Percentiles rank a stretch among this genome's conserved stretches.
These are phyloP conservation scores for Tinea trinotella DNA, from an alignment of 2,888 invertebrate species.

Conservation along the genomic window DNA sequence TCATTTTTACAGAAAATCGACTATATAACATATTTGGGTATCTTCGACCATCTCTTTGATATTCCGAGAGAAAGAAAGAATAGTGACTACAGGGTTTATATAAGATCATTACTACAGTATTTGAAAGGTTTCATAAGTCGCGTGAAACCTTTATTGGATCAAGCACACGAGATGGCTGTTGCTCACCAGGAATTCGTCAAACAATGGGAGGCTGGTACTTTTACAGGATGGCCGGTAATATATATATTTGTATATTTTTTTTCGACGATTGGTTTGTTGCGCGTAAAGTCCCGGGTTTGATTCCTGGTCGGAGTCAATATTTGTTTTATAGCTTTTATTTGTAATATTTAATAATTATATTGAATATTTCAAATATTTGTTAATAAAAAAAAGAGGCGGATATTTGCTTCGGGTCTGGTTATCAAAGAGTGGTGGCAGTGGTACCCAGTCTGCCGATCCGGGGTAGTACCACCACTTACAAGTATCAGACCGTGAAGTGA, in stretches of 20 bases:
- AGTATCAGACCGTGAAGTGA: no score
- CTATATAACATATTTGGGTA: constrained; percentile 94
- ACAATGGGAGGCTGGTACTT: constrained; percentile 91
- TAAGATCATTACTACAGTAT: constrained; percentile 87
- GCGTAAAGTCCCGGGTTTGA: no score
- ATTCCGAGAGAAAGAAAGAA: constrained; percentile 93
- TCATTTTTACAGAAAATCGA: constrained; percentile 82
- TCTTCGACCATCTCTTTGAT: constrained; percentile 96
- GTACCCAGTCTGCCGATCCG: no score
- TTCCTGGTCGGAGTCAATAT: no score
- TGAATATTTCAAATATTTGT: no score
- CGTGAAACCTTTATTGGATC: constrained; percentile 88
- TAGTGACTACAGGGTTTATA: constrained; percentile 88
- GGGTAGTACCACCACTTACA: no score
- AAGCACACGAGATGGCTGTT: constrained; percentile 83
- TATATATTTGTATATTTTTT: background rate
- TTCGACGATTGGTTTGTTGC: background rate
- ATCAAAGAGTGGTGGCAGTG: no score
- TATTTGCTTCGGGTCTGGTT: no score
- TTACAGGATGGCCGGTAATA: constrained; percentile 94
- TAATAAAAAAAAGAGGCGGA: no score
- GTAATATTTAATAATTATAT: no score
- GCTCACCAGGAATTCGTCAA: constrained; percentile 85
- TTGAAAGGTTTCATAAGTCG: constrained; percentile 85
- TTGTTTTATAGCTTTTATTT: no score